phyloP scores from a whole-genome alignment of 2,797 vertebrate species.

The Euphonia xanthogaster region DNA sequence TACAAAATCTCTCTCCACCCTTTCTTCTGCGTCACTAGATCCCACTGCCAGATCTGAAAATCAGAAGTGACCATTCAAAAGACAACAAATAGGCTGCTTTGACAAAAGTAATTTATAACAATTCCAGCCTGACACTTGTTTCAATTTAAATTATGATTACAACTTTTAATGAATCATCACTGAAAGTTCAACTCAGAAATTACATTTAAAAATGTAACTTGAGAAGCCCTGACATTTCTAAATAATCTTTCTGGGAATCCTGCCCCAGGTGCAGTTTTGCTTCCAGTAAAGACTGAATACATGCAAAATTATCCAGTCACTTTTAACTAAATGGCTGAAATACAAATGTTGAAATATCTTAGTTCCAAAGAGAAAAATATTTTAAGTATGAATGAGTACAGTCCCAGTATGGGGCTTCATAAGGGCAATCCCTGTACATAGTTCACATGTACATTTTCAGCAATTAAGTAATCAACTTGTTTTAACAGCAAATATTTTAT shows the following conservation, averaged over 20 bases:
- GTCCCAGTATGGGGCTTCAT: not conserved
- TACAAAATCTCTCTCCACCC: not conserved
- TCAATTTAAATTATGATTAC: not conserved
- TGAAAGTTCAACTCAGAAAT: not conserved
- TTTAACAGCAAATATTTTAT: not conserved
- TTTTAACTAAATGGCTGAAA: not conserved
- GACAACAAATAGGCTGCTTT: not conserved
- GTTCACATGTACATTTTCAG: not conserved
- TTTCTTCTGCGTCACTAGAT: not conserved
- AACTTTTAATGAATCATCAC: constrained; percentile 1
- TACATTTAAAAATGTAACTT: not conserved
- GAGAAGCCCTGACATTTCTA: constrained; percentile 39
- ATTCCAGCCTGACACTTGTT: not conserved
- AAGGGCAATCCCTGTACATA: not conserved
- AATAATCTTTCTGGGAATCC: constrained; percentile 21
- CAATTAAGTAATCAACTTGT: not conserved
- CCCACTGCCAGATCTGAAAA: not conserved
- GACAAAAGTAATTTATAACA: not conserved
- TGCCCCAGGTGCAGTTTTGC: constrained; percentile 5
- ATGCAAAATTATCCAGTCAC: not conserved
- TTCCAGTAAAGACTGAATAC: not conserved
- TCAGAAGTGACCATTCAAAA: not conserved
- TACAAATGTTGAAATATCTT: not conserved
- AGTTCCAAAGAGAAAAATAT: not conserved
- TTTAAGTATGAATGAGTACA: not conserved